These are phyloP conservation scores for Phaetusa simplex DNA, from an alignment of 2,113 vertebrate genomes.

Conservation along the genomic window DNA sequence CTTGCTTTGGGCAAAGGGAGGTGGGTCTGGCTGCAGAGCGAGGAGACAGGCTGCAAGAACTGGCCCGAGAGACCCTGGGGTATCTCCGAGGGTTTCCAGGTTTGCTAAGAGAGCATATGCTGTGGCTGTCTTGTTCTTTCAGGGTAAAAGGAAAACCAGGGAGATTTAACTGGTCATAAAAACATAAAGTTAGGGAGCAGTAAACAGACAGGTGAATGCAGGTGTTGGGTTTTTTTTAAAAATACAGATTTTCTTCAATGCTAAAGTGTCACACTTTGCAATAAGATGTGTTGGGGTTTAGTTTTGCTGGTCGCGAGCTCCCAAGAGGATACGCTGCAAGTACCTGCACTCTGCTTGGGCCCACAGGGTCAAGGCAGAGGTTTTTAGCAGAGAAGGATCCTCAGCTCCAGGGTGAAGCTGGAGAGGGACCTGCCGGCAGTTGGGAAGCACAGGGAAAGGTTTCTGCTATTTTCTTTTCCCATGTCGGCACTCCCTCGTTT, in stretches of 20 bases:
- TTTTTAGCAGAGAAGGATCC: neutral
- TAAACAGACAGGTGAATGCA: neutral
- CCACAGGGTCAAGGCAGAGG: neutral
- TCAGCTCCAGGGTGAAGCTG: neutral
- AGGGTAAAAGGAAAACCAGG: neutral
- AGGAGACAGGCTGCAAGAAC: neutral
- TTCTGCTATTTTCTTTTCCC: neutral
- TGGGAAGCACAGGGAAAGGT: neutral
- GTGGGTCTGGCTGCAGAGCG: neutral
- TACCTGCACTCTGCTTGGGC: fast-evolving
- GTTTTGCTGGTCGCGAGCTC: neutral
- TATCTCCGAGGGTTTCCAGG: neutral
- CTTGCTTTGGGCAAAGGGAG: neutral
- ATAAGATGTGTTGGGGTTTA: neutral
- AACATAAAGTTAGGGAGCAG: neutral
- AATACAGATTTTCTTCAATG: neutral
- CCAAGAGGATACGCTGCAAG: neutral
- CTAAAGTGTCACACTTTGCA: neutral
- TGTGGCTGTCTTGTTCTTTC: neutral
- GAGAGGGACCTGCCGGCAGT: neutral
- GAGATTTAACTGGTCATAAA: neutral
- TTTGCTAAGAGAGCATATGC: neutral
- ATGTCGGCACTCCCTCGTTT: neutral
- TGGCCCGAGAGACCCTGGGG: neutral
- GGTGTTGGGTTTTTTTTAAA: neutral